Percentiles rank a stretch among this genome's conserved stretches.
phyloP scores from a whole-genome alignment of 2,888 invertebrate genomes.

The Lithophane semibrunnea region DNA sequence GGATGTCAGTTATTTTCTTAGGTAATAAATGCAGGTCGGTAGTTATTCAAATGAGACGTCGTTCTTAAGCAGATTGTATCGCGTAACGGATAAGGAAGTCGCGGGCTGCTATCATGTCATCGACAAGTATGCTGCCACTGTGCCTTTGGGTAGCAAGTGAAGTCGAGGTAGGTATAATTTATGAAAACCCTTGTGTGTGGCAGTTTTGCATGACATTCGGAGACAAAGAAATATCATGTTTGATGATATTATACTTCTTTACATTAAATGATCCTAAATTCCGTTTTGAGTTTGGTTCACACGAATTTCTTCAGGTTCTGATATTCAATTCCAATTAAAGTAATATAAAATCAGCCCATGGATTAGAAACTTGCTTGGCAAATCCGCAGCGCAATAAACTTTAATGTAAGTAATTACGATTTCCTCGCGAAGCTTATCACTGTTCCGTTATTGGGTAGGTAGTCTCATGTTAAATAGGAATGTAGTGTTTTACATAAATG shows the following conservation, averaged over 20 bases:
- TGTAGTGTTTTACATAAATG: slow-evolving; percentile 70
- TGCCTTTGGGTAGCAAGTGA: slow-evolving; percentile 62
- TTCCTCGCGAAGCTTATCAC: slow-evolving; percentile 68
- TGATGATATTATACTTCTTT: slow-evolving; percentile 7
- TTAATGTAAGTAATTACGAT: slow-evolving; percentile 68
- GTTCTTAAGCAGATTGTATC: slow-evolving; percentile 82
- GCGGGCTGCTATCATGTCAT: slow-evolving; percentile 81
- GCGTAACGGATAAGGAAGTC: slow-evolving; percentile 86
- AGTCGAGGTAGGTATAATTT: slow-evolving; percentile 21
- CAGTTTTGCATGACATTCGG: neutral
- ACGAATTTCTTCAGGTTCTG: slow-evolving; percentile 1
- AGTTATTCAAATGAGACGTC: slow-evolving; percentile 87
- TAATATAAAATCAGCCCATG: slow-evolving; percentile 34
- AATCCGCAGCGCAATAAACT: slow-evolving; percentile 60
- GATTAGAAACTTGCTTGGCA: slow-evolving; percentile 49
- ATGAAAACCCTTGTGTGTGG: slow-evolving; percentile 6
- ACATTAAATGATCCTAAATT: neutral
- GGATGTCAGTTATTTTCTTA: slow-evolving; percentile 77
- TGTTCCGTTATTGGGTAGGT: slow-evolving; percentile 68
- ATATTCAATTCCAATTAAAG: slow-evolving; percentile 27
- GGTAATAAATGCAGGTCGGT: slow-evolving; percentile 79
- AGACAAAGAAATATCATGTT: slow-evolving; percentile 18
- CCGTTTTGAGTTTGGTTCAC: neutral
- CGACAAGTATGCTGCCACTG: slow-evolving; percentile 74
- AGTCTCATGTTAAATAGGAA: slow-evolving; percentile 67